These are phyloP conservation scores for Acanthosepion lycidas DNA, from an alignment of 2,888 invertebrate species.

Conservation along the genomic window DNA sequence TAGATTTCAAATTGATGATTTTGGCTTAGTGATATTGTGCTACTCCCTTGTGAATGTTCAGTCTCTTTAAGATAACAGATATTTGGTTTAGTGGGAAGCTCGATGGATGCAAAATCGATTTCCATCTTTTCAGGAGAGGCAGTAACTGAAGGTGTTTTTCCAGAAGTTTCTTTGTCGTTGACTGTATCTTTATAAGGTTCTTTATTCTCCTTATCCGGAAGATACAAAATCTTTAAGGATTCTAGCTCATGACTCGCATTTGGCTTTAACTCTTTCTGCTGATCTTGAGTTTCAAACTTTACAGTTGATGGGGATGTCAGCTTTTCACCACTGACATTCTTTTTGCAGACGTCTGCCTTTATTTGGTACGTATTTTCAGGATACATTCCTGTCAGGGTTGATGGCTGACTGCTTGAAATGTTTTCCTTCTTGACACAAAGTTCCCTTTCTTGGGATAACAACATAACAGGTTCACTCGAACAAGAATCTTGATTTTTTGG, in stretches of 20 bases:
- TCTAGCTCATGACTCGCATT: neutral
- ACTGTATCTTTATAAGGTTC: neutral
- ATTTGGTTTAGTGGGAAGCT: constrained; percentile 36
- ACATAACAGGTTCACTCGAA: neutral
- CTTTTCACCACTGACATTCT: neutral
- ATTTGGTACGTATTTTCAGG: neutral
- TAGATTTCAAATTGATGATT: neutral
- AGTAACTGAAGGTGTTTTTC: neutral
- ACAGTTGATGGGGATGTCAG: neutral
- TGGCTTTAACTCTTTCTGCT: neutral
- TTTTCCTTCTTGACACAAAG: neutral
- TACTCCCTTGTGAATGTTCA: neutral
- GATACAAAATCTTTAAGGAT: neutral
- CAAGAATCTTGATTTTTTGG: neutral
- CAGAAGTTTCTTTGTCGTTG: neutral
- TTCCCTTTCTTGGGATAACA: neutral
- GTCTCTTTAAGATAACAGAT: neutral
- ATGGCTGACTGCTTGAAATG: neutral
- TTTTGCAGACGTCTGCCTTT: neutral
- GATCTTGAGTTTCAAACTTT: neutral
- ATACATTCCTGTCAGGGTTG: neutral
- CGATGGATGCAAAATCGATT: neutral
- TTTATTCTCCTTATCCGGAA: neutral
- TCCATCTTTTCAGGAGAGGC: neutral
- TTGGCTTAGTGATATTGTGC: neutral